Conservation (phyloP, 1,140 invertebrate species). For the Pseudobourletiella spinata region DNA sequence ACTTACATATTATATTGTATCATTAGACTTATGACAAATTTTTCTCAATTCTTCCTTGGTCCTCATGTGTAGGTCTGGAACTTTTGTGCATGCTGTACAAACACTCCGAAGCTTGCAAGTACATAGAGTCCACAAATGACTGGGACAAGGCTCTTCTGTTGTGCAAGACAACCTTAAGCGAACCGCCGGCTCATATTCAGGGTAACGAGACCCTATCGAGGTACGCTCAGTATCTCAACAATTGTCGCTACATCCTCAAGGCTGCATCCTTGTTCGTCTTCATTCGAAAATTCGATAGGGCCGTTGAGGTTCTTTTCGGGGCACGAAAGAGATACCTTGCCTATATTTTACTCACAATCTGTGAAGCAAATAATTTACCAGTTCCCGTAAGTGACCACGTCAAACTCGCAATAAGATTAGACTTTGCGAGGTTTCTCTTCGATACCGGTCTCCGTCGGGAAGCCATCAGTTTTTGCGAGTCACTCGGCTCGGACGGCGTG, state of each 20-base stretch:
- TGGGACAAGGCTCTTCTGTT: constrained; percentile 32
- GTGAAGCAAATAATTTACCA: constrained; percentile 15
- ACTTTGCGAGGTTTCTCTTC: constrained; percentile 34
- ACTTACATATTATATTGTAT: background rate
- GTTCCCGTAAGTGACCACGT: constrained; percentile 28
- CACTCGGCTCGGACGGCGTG: constrained; percentile 22
- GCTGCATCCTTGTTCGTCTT: constrained; percentile 26
- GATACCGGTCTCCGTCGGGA: constrained; percentile 24
- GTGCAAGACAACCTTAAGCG: constrained; percentile 25
- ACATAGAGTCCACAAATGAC: constrained; percentile 33
- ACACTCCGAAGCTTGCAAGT: constrained; percentile 32
- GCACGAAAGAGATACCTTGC: constrained; percentile 23
- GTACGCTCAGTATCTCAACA: constrained; percentile 31
- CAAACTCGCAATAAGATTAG: constrained; percentile 27
- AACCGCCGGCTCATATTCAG: background rate
- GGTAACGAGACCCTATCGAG: constrained; percentile 22
- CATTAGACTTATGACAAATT: background rate
- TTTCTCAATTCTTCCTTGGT: constrained; percentile 1
- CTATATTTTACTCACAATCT: constrained; percentile 23
- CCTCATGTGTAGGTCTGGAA: constrained; percentile 31
- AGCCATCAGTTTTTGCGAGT: constrained; percentile 30
- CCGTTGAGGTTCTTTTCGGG: constrained; percentile 29
- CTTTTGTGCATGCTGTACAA: constrained; percentile 28
- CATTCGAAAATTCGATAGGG: constrained; percentile 31
- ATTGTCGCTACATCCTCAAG: constrained; percentile 19